phyloP scores from a whole-genome alignment of 2,113 vertebrate genomes.

The Riparia riparia region DNA sequence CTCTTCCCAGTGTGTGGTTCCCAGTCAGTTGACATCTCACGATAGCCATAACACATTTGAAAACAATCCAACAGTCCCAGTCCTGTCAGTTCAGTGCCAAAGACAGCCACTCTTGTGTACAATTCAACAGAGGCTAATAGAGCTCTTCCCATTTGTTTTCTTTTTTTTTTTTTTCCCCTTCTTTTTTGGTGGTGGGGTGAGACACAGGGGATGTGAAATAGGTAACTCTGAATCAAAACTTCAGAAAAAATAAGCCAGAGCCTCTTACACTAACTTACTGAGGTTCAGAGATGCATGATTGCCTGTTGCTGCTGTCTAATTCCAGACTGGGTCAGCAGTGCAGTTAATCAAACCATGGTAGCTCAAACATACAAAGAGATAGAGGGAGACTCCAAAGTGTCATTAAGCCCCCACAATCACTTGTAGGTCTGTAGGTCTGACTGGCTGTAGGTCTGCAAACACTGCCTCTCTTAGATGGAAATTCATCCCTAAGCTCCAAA shows the following conservation, averaged over 20 bases:
- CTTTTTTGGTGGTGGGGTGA: no score
- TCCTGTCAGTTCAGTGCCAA: not conserved
- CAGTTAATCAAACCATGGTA: not conserved
- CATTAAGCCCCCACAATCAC: not conserved
- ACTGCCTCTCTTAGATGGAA: not conserved
- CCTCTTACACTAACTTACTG: not conserved
- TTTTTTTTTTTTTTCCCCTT: no score
- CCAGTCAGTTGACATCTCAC: not conserved
- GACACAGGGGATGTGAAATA: not conserved
- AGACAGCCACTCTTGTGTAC: not conserved
- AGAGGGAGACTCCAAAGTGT: not conserved
- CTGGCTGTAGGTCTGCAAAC: not conserved
- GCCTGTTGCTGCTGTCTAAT: not conserved
- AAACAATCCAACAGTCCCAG: not conserved
- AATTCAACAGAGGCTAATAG: not conserved
- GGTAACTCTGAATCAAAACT: not conserved
- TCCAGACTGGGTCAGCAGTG: not conserved
- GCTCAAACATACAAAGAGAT: not conserved
- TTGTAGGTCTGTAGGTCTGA: not conserved
- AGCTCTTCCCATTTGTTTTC: not conserved
- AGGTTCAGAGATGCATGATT: not conserved
- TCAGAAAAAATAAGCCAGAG: not conserved
- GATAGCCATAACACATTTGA: not conserved
- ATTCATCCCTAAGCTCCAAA: not conserved
- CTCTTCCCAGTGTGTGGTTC: not conserved